Evolutionary conservation across 2,113 vertebrate species (phyloP).

Genomic region (Paratilapia polleni): DNA sequence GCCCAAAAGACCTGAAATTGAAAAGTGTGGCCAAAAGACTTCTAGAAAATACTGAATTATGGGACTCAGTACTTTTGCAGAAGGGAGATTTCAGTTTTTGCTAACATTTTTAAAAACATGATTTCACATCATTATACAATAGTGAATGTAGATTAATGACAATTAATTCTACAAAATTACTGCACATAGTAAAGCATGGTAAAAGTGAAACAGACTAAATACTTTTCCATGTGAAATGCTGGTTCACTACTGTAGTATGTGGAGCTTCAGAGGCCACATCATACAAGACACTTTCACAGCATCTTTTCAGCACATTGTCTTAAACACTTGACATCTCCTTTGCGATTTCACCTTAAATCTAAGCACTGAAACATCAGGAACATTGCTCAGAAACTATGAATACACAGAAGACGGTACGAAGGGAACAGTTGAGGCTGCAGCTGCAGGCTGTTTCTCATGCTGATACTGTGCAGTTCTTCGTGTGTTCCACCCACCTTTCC

Average conservation of each 20-base stretch:
- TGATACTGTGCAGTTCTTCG: neutral
- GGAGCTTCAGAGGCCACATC: neutral
- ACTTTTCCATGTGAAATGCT: neutral
- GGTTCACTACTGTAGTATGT: neutral
- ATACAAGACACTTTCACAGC: neutral
- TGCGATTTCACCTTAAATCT: constrained; percentile 29
- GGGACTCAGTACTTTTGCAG: no score
- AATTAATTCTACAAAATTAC: neutral
- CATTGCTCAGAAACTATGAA: constrained; percentile 18
- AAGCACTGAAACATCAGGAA: constrained; percentile 29
- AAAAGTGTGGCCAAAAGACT: neutral
- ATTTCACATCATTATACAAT: neutral
- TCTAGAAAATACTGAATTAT: neutral
- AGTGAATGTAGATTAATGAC: neutral
- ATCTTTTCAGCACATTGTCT: neutral
- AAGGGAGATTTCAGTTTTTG: neutral
- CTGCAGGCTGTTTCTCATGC: constrained; percentile 20
- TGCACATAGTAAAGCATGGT: no score
- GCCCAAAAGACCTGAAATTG: neutral
- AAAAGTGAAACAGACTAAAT: neutral
- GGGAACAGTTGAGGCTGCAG: constrained; percentile 2
- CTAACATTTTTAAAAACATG: neutral
- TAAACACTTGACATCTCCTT: constrained; percentile 16
- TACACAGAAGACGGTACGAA: neutral
- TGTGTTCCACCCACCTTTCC: constrained; percentile 23